phyloP scores from a whole-genome alignment of 2,888 invertebrate genomes.

The Drosophila tanythrix region DNA sequence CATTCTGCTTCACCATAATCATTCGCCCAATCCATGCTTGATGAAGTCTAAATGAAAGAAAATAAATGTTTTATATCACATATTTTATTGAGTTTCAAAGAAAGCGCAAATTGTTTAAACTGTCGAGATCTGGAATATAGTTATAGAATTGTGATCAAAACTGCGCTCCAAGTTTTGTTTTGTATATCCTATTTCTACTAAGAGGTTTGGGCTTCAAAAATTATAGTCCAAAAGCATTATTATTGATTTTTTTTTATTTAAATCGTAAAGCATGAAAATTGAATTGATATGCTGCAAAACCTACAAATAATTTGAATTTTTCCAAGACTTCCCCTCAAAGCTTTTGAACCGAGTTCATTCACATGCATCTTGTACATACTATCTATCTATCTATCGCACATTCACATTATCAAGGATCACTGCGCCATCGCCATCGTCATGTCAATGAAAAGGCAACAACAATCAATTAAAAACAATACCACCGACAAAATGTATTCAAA shows the following conservation, averaged over 20 bases:
- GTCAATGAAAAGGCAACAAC: slow-evolving; percentile 29
- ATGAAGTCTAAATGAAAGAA: background rate
- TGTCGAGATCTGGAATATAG: background rate
- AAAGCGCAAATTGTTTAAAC: background rate
- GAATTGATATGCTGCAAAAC: background rate
- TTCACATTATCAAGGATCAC: slow-evolving; percentile 30
- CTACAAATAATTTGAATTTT: background rate
- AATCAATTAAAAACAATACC: slow-evolving; percentile 7
- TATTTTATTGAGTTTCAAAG: background rate
- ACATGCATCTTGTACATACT: slow-evolving; percentile 4
- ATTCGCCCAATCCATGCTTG: slow-evolving; percentile 8
- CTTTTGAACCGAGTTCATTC: background rate
- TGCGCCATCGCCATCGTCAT: slow-evolving; percentile 48
- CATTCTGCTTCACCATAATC: slow-evolving; percentile 32
- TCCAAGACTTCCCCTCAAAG: background rate
- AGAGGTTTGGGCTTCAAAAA: background rate
- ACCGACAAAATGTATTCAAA: slow-evolving; percentile 47
- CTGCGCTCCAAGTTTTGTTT: background rate
- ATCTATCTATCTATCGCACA: slow-evolving; percentile 1
- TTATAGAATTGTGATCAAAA: background rate
- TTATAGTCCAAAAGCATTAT: background rate
- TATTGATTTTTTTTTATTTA: background rate
- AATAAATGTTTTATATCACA: background rate
- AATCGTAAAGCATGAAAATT: background rate
- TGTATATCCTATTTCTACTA: background rate